A percentile compares a stretch with the other conserved stretches of the same genome.
Evolutionary conservation across 2,797 vertebrate genomes (phyloP).

Genomic region (Gymnoscopelus braueri): DNA sequence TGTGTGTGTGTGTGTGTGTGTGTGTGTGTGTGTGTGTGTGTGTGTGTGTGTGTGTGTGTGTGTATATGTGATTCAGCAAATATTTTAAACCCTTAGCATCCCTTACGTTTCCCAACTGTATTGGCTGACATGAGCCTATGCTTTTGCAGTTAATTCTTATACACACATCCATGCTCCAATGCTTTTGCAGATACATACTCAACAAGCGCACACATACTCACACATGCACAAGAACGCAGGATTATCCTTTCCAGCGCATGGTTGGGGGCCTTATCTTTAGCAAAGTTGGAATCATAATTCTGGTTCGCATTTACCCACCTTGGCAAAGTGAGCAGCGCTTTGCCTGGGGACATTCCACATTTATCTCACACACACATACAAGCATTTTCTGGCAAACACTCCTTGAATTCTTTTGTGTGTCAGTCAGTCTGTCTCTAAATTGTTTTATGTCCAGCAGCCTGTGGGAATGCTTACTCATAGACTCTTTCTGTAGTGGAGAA

Average conservation of each 20-base stretch:
- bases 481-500: no score
- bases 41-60: background rate
- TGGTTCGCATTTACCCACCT: constrained; percentile 48
- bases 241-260: constrained; percentile 48
- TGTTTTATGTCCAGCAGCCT: background rate
- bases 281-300: constrained; percentile 54
- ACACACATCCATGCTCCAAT: constrained; percentile 7
- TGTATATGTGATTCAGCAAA: constrained; percentile 12
- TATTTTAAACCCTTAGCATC: constrained; percentile 9
- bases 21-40: no score
- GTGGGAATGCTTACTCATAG: constrained; percentile 5
- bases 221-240: constrained; percentile 31
- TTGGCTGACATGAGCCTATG: constrained; percentile 16
- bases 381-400: background rate
- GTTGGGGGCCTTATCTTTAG: constrained; percentile 51
- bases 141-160: background rate
- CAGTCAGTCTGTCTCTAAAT: constrained; percentile 1
- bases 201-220: constrained; percentile 19
- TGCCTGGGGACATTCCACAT: constrained; percentile 30
- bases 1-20: no score
- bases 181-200: constrained; percentile 6
- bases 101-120: constrained; percentile 31
- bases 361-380: constrained; percentile 20
- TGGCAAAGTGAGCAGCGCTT: constrained; percentile 42
- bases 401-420: constrained; percentile 21